phyloP scores from a whole-genome alignment of 2,797 vertebrate genomes.

The Thripadectes ignobilis region DNA sequence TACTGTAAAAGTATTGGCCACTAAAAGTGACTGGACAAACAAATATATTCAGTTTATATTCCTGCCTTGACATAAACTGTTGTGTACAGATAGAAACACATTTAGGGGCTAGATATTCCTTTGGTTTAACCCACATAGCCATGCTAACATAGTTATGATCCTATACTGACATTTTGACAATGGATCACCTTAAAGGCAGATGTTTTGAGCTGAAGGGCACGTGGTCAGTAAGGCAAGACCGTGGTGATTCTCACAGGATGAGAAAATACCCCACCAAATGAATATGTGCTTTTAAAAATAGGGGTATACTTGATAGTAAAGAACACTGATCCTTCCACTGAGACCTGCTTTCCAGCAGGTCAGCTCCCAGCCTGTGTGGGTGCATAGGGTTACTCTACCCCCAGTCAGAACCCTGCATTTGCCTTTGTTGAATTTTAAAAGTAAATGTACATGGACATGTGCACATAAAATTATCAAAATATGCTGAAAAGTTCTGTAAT shows the following conservation, averaged over 20 bases:
- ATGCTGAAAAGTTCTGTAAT: neutral
- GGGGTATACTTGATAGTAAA: neutral
- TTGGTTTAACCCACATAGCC: neutral
- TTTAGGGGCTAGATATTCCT: neutral
- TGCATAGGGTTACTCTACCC: neutral
- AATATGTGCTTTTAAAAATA: neutral
- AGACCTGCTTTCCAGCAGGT: neutral
- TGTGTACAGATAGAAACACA: neutral
- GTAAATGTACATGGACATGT: neutral
- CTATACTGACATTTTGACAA: neutral
- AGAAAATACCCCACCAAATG: neutral
- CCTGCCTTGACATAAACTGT: neutral
- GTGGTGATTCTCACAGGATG: neutral
- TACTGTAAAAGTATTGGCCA: neutral
- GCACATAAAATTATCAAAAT: neutral
- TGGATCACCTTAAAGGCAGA: neutral
- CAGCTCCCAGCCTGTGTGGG: too few relatives aligned
- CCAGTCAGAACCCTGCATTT: neutral
- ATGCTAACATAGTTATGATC: neutral
- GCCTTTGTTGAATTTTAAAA: neutral
- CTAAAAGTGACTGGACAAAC: neutral
- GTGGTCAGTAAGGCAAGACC: neutral
- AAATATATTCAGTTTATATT: neutral
- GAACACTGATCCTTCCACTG: neutral
- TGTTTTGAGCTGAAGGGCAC: neutral